phyloP scores from a whole-genome alignment of 2,797 vertebrate genomes.

The Pteropus rufus region DNA sequence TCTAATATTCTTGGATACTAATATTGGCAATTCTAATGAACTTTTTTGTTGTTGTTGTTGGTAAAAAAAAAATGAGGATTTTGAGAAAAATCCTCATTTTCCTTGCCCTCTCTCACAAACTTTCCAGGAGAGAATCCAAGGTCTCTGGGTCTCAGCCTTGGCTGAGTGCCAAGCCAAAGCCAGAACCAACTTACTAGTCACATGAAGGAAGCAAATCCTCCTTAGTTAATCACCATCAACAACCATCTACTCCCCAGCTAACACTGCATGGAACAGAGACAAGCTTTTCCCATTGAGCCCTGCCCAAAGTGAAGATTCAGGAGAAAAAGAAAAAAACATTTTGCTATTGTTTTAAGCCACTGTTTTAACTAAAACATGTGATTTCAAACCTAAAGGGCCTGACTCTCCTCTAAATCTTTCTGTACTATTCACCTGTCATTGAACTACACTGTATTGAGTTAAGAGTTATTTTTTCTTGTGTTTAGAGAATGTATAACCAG shows the following conservation, averaged over 20 bases:
- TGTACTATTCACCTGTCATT: neutral
- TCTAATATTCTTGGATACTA: neutral
- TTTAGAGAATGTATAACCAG: neutral
- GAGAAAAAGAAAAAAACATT: neutral
- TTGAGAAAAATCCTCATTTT: neutral
- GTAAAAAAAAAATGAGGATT: too few species aligned
- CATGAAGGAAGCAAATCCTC: neutral
- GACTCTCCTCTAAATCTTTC: neutral
- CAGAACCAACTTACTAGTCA: neutral
- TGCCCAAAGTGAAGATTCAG: neutral
- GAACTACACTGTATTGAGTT: neutral
- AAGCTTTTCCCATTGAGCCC: neutral
- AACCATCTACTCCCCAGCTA: neutral
- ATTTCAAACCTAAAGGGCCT: neutral
- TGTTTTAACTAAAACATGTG: neutral
- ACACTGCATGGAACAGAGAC: neutral
- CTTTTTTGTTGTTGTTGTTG: neutral
- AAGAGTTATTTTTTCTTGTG: neutral
- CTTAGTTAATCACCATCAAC: neutral
- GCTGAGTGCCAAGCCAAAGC: neutral
- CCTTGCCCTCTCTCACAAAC: neutral
- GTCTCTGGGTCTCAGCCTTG: neutral
- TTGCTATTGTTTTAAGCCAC: neutral
- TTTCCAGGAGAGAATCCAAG: neutral
- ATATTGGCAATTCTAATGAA: neutral